Conservation (phyloP, 2,888 invertebrate genomes). For the Drosophila pseudotalamancana region DNA sequence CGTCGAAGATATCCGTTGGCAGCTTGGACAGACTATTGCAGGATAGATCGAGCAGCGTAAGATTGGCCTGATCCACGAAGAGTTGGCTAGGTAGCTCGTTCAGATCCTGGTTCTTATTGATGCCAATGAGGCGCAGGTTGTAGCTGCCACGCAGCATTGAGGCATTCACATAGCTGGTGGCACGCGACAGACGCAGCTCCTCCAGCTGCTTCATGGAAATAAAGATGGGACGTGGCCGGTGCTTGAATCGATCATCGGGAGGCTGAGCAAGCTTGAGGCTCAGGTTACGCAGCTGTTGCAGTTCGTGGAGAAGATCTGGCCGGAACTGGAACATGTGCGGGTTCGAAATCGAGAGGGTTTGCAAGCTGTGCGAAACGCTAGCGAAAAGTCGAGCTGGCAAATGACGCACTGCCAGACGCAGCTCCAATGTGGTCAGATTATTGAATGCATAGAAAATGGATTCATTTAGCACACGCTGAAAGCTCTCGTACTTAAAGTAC, state of each 20-base stretch:
- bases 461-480: slow-evolving; percentile 36
- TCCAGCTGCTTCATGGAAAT: slow-evolving; percentile 86
- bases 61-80: slow-evolving; percentile 51
- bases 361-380: slow-evolving; percentile 42
- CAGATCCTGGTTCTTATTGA: slow-evolving; percentile 47
- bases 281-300: slow-evolving; percentile 54
- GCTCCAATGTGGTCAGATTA: slow-evolving; percentile 43
- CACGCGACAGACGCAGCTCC: slow-evolving; percentile 87
- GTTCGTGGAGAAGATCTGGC: slow-evolving; percentile 36
- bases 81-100: slow-evolving; percentile 42
- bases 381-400: slow-evolving; percentile 49
- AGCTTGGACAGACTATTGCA: slow-evolving; percentile 28
- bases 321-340: slow-evolving; percentile 46
- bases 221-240: slow-evolving; percentile 84
- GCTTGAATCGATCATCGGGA: neutral
- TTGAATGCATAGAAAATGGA: slow-evolving; percentile 53
- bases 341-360: slow-evolving; percentile 51
- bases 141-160: slow-evolving; percentile 87
- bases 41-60: slow-evolving; percentile 35
- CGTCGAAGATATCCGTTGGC: slow-evolving; percentile 70
- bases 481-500: slow-evolving; percentile 59
- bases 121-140: slow-evolving; percentile 86
- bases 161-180: slow-evolving; percentile 85
- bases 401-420: slow-evolving; percentile 43
- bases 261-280: slow-evolving; percentile 36